Conservation (phyloP, 1,140 invertebrate genomes). For the Drosophila insularis region DNA sequence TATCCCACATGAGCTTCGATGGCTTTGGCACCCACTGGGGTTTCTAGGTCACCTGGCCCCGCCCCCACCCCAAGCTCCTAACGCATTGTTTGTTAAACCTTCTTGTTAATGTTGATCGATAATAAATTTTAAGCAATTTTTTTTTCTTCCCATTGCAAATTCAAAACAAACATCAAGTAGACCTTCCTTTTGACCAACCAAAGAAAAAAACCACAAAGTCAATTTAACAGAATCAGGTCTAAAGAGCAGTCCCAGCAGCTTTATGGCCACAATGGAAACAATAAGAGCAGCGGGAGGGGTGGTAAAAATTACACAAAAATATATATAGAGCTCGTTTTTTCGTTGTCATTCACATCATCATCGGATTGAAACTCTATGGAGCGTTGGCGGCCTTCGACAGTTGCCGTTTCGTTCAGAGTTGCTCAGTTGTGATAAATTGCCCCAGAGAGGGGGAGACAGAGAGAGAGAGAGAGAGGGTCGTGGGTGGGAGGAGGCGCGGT, state of each 20-base stretch:
- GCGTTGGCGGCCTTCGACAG: slow-evolving; percentile 45
- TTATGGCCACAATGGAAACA: slow-evolving; percentile 21
- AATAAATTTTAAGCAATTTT: slow-evolving; percentile 48
- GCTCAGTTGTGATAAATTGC: slow-evolving; percentile 41
- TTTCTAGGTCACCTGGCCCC: slow-evolving; percentile 72
- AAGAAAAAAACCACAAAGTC: not conserved
- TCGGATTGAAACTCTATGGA: not conserved
- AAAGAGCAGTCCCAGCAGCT: not conserved
- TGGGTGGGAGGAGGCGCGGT: slow-evolving; percentile 46
- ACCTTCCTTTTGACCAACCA: slow-evolving; percentile 24
- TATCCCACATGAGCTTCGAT: slow-evolving; percentile 84
- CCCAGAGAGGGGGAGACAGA: too few species aligned
- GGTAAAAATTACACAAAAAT: too few species aligned
- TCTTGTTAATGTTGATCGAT: slow-evolving; percentile 60
- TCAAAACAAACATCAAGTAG: slow-evolving; percentile 33
- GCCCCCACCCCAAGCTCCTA: too few species aligned
- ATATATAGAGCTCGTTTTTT: slow-evolving; percentile 44
- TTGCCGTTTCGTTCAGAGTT: slow-evolving; percentile 30
- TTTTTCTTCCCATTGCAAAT: slow-evolving; percentile 47
- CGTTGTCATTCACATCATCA: slow-evolving; percentile 47
- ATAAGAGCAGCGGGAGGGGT: slow-evolving; percentile 35
- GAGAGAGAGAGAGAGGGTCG: not conserved
- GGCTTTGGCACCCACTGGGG: slow-evolving; percentile 84
- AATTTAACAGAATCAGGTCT: slow-evolving; percentile 41
- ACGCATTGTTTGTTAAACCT: slow-evolving; percentile 29